phyloP scores from a whole-genome alignment of 2,888 invertebrate species.

The Melanostoma mellinum region DNA sequence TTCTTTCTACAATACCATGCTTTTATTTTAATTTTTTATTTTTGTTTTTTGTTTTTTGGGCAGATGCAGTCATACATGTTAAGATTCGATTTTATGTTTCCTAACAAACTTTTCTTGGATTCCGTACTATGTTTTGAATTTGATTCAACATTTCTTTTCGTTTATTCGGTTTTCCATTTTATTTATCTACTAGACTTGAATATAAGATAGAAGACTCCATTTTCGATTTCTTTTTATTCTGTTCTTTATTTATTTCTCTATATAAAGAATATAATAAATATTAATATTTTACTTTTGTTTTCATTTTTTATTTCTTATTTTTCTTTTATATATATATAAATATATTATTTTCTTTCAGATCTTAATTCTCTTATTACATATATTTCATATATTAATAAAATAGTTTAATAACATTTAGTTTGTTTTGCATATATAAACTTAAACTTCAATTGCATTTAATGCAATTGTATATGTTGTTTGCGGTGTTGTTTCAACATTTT shows the following conservation, averaged over 20 bases:
- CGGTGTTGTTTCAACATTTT: conserved; percentile 52
- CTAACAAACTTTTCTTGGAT: conserved; percentile 68
- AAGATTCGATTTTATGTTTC: conserved; percentile 75
- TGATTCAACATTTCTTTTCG: conserved; percentile 28
- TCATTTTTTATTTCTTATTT: conserved; percentile 35
- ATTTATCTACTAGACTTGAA: conserved; percentile 58
- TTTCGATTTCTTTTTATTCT: conserved; percentile 41
- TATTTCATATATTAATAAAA: conserved; percentile 70
- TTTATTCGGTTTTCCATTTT: conserved; percentile 14
- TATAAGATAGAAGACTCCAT: conserved; percentile 50
- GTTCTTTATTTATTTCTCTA: conserved; percentile 55
- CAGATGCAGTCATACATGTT: conserved; percentile 76
- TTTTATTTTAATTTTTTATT: conserved; percentile 42
- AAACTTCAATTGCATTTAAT: conserved; percentile 64
- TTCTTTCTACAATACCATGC: conserved; percentile 53
- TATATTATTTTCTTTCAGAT: conserved; percentile 71
- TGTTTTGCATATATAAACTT: conserved; percentile 51
- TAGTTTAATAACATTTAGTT: conserved; percentile 69
- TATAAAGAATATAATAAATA: conserved; percentile 72
- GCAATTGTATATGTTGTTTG: conserved; percentile 46
- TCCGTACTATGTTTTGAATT: conserved; percentile 52
- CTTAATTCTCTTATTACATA: conserved; percentile 72
- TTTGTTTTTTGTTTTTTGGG: conserved; percentile 72
- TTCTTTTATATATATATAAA: conserved; percentile 58
- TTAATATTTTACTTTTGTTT: conserved; percentile 60